phyloP scores from a whole-genome alignment of 2,797 vertebrate genomes.

The Coendou prehensilis region DNA sequence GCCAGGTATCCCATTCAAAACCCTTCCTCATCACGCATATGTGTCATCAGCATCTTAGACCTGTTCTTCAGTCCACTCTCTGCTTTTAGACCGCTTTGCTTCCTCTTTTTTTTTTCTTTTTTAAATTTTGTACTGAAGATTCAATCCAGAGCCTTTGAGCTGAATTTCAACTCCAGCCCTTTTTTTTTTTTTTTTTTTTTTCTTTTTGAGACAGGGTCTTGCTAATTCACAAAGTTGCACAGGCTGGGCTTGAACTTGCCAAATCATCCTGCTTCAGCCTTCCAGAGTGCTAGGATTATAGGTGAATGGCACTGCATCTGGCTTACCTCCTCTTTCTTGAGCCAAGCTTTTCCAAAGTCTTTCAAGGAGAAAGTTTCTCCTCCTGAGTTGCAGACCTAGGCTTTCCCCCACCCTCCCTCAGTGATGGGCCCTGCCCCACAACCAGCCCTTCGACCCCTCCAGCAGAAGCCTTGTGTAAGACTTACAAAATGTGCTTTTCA shows the following conservation, averaged over 20 bases:
- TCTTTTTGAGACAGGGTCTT: not conserved
- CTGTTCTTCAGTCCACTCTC: rapidly evolving
- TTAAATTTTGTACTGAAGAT: not conserved
- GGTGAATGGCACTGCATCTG: not conserved
- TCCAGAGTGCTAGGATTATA: not conserved
- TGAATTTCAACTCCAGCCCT: not conserved
- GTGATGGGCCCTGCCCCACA: too few relatives aligned
- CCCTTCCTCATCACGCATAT: not conserved
- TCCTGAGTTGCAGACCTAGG: not conserved
- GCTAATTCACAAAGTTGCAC: not conserved
- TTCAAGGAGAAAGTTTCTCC: not conserved
- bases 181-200: not conserved
- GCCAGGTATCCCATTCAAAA: not conserved
- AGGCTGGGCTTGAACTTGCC: not conserved
- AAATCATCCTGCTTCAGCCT: not conserved
- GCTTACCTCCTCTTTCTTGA: not conserved
- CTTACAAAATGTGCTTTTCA: not conserved
- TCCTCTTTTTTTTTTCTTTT: not conserved
- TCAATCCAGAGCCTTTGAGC: not conserved
- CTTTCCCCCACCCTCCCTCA: not conserved
- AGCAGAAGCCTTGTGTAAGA: rapidly evolving
- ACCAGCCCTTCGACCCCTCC: rapidly evolving
- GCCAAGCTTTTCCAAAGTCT: not conserved
- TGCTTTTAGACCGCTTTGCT: not conserved
- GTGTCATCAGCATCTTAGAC: not conserved